These are phyloP conservation scores for Odobenus rosmarus DNA, from an alignment of 2,113 vertebrate species.

Conservation along the genomic window DNA sequence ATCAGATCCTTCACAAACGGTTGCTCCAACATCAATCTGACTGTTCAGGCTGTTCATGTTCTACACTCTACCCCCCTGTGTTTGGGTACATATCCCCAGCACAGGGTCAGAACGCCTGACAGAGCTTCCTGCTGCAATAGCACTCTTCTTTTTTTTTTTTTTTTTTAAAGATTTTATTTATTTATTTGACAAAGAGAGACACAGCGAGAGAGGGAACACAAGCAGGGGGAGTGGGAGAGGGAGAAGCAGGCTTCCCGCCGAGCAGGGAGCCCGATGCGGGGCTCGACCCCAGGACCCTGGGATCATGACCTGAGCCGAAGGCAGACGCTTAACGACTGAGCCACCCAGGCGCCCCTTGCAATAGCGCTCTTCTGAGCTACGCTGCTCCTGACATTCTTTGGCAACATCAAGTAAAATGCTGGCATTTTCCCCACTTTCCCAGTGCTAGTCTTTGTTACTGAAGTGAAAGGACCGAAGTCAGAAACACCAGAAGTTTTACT, in stretches of 20 bases:
- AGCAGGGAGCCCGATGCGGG: too few relatives aligned
- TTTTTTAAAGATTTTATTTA: too few relatives aligned
- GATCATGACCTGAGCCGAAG: too few relatives aligned
- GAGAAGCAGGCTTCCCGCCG: too few relatives aligned
- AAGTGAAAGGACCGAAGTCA: neutral
- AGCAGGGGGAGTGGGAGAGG: too few relatives aligned
- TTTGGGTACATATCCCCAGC: too few relatives aligned
- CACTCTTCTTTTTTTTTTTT: neutral
- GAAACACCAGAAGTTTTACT: neutral
- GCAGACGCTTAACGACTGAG: too few relatives aligned
- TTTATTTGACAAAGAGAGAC: too few relatives aligned
- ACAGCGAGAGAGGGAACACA: too few relatives aligned
- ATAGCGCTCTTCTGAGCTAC: neutral
- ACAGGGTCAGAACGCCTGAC: neutral
- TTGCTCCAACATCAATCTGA: rapidly evolving
- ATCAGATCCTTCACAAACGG: neutral
- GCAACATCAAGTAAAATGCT: neutral
- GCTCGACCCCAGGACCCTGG: too few relatives aligned
- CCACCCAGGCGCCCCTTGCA: too few relatives aligned
- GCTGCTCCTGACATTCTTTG: neutral
- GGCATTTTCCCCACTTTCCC: neutral
- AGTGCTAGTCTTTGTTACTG: neutral
- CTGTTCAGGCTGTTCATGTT: rapidly evolving
- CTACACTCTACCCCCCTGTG: rapidly evolving
- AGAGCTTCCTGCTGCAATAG: rapidly evolving